Evolutionary conservation across 2,113 vertebrate species (phyloP), one percentile per base, ranked within the genome.

Genomic region (Syngnathus floridae): DNA sequence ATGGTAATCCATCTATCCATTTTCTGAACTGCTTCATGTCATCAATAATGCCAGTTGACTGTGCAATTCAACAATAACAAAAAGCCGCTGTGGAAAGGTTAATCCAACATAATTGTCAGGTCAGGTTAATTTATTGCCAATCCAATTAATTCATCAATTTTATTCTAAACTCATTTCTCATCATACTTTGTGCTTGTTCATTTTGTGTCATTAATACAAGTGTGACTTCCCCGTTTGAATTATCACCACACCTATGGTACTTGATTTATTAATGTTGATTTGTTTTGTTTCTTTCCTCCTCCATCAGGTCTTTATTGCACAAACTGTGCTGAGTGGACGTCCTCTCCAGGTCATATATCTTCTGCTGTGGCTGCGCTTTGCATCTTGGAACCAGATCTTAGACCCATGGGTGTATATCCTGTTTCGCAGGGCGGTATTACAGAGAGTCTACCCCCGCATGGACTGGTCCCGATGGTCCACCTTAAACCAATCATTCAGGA

Each of bases 331-430:
- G 74, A 90, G 82, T 22, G 78, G 66, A 4, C 4, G 0, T 59
- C 73, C 0, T 52, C 76, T 0, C 31, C 10, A 52, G 2, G n/a
- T 59, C 45, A 64, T 0, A 43, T 8, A 84, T 67, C 90, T 99
- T 52, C 82, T 99, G 41, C 91, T 95, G 37, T 95, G 90, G 79
- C 63, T 99, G 62, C 93, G 97, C 1, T 92, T 98, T 70, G 96
- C 93, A 69, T 98, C 95, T 2, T 94, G 93, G 91, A 99, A 98
- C 85, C 97, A 99, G 91, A 95, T 98, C 86, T 86, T 98, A 46
- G 96, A 99, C 74, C 97, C 95, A 22, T 99, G 97, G 96, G 93
- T 96, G 9, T 99, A 99, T 83, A 98, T 99, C 87, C 88, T 99
- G 5, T 98, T 94, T 83, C 93, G 96, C 0, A 87, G 95, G 61